A percentile compares a stretch with the other conserved stretches of the same genome.
These are phyloP conservation scores for Eumaeus atala DNA, from an alignment of 1,140 invertebrate genomes.

Conservation along the genomic window DNA sequence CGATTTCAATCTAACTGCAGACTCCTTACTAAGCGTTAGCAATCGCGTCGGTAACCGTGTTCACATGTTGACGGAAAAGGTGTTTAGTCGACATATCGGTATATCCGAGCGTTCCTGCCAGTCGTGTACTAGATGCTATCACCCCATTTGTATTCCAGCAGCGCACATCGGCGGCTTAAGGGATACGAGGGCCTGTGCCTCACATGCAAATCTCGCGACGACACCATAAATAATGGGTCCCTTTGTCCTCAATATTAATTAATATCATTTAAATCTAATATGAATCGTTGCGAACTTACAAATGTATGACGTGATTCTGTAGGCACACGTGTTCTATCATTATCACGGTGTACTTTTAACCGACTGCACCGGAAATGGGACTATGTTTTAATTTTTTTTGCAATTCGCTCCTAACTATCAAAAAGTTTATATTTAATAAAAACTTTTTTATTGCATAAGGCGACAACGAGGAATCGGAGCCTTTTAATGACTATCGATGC, in stretches of 20 bases:
- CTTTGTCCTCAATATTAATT: slow-evolving; percentile 18
- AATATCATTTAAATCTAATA: slow-evolving; percentile 12
- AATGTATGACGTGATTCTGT: not conserved
- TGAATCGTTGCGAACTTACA: slow-evolving; percentile 3
- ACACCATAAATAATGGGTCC: slow-evolving; percentile 32
- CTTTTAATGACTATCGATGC: too few species aligned
- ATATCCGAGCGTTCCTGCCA: slow-evolving; percentile 11
- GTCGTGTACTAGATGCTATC: slow-evolving; percentile 42
- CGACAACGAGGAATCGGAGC: too few species aligned
- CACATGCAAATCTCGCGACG: slow-evolving; percentile 51
- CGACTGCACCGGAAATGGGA: too few species aligned
- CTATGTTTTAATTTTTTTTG: too few species aligned
- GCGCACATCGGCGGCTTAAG: slow-evolving; percentile 49
- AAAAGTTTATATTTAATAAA: too few species aligned
- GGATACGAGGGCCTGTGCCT: slow-evolving; percentile 47
- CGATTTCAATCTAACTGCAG: too few species aligned
- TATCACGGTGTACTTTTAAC: too few species aligned
- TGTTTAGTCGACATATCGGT: not conserved
- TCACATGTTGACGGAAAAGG: not conserved
- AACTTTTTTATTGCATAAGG: too few species aligned
- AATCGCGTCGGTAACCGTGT: not conserved
- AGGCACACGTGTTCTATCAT: too few species aligned
- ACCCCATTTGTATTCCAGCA: slow-evolving; percentile 44
- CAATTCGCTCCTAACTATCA: too few species aligned
- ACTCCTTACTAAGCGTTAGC: not conserved